phyloP scores from a whole-genome alignment of 2,797 vertebrate species.

The Anguilla marmorata region DNA sequence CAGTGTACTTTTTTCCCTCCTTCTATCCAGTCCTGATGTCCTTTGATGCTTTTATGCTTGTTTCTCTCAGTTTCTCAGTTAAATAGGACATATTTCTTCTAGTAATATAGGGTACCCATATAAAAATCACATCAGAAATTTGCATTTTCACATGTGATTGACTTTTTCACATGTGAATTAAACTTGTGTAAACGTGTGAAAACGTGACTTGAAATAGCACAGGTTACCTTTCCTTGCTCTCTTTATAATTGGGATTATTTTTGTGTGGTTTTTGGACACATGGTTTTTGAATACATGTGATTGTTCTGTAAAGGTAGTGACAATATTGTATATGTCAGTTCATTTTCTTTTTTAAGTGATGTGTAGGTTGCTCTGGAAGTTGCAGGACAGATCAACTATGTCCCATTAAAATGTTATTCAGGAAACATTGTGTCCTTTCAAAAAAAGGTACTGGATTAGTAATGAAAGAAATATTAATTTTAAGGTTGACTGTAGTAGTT shows the following conservation, averaged over 20 bases:
- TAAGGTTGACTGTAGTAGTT: conserved; percentile 34
- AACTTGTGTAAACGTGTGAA: too few relatives aligned
- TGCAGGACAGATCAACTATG: neutral
- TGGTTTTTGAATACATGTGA: neutral
- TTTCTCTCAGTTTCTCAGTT: neutral
- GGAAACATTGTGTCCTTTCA: conserved; percentile 14
- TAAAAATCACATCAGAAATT: too few relatives aligned
- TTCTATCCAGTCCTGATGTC: neutral
- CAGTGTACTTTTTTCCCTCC: neutral
- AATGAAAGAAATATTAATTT: conserved; percentile 36
- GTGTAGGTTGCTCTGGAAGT: neutral
- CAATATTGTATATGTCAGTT: too few relatives aligned
- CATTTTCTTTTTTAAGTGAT: neutral
- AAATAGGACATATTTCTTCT: neutral
- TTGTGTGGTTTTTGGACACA: too few relatives aligned
- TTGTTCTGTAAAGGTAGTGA: too few relatives aligned
- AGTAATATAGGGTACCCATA: neutral
- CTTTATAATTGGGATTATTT: too few relatives aligned
- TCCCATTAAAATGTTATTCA: neutral
- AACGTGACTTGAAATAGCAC: too few relatives aligned
- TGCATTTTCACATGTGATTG: too few relatives aligned
- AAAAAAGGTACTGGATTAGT: conserved; percentile 22
- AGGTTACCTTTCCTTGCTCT: too few relatives aligned
- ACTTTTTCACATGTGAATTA: too few relatives aligned
- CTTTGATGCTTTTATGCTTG: neutral